Conservation (phyloP, 2,888 invertebrate genomes). For the Drosophila paranaensis region DNA sequence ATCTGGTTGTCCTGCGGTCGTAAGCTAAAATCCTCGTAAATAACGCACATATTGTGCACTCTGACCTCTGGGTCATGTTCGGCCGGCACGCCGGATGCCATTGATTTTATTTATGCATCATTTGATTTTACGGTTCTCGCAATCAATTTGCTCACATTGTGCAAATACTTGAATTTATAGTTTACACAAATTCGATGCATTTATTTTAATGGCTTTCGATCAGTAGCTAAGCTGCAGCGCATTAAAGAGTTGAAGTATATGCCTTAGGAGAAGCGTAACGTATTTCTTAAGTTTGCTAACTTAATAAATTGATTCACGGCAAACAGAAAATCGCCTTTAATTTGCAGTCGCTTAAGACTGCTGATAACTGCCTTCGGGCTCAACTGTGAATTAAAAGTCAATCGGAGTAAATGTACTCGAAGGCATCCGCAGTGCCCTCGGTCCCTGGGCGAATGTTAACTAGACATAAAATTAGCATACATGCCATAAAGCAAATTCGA, state of each 20-base stretch:
- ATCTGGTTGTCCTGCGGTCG: constrained; percentile 57
- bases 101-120: constrained; percentile 74
- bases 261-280: background rate
- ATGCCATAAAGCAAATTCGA: constrained; percentile 83
- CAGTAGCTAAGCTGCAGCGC: background rate
- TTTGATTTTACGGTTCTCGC: constrained; percentile 74
- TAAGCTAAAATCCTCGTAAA: constrained; percentile 33
- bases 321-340: background rate
- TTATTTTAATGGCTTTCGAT: constrained; percentile 41
- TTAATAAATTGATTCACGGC: background rate
- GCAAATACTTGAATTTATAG: constrained; percentile 26
- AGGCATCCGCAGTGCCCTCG: constrained; percentile 16
- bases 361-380: constrained; percentile 36
- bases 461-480: constrained; percentile 78
- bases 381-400: constrained; percentile 64
- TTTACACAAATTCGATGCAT: constrained; percentile 25
- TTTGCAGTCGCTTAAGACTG: constrained; percentile 1
- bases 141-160: constrained; percentile 73
- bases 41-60: constrained; percentile 50
- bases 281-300: background rate
- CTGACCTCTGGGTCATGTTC: constrained; percentile 65
- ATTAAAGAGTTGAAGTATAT: background rate
- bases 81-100: constrained; percentile 57
- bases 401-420: constrained; percentile 56
- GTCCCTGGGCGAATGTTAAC: constrained; percentile 43